These are phyloP conservation scores for Whitmania pigra DNA, from an alignment of 1,140 invertebrate species.

Conservation along the genomic window DNA sequence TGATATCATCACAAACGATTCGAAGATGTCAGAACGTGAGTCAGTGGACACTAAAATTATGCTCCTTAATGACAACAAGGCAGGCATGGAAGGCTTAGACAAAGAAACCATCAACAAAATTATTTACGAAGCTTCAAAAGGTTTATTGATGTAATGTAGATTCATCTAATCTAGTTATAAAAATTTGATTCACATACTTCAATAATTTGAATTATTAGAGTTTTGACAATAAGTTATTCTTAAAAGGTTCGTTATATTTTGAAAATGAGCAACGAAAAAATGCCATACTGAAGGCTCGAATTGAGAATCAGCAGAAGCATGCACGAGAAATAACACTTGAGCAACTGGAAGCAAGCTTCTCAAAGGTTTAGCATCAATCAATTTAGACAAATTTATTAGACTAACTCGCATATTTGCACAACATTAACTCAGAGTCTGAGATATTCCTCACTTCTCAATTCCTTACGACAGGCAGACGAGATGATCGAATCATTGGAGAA, in stretches of 20 bases:
- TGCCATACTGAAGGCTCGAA: constrained; percentile 37
- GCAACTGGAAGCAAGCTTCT: constrained; percentile 35
- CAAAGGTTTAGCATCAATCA: neutral
- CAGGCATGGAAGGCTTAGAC: constrained; percentile 51
- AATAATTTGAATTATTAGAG: constrained; percentile 6
- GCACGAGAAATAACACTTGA: constrained; percentile 35
- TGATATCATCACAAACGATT: neutral
- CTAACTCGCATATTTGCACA: neutral
- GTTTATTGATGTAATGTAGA: constrained; percentile 26
- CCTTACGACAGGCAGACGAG: constrained; percentile 39
- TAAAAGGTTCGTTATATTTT: constrained; percentile 48
- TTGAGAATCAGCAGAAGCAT: constrained; percentile 39
- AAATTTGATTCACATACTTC: neutral
- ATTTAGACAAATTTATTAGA: neutral
- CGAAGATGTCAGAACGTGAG: neutral
- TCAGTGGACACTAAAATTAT: constrained; percentile 11
- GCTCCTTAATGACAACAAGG: constrained; percentile 45
- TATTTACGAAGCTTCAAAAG: constrained; percentile 49
- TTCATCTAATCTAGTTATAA: neutral
- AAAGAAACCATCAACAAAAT: constrained; percentile 50
- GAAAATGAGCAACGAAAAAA: constrained; percentile 46
- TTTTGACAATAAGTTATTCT: too few relatives aligned
- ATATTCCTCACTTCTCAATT: constrained; percentile 21
- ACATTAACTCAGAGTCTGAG: neutral
- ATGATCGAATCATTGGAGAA: constrained; percentile 38